These are phyloP conservation scores for Siphlonurus alternatus DNA, from an alignment of 2,888 invertebrate species.

Conservation along the genomic window DNA sequence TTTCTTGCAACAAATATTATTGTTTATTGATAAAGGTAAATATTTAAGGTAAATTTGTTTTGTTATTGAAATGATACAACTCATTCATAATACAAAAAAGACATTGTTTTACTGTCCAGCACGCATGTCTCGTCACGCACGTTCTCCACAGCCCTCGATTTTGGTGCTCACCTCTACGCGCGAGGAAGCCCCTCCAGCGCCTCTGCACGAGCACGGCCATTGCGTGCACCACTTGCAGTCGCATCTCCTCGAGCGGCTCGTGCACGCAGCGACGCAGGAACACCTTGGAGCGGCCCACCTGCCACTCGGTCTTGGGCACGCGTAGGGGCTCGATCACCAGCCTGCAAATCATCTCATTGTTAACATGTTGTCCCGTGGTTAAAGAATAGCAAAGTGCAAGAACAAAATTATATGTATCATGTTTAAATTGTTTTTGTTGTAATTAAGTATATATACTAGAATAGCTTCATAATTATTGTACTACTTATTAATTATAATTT, in stretches of 20 bases:
- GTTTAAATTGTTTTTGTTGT: neutral
- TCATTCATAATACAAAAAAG: too few relatives aligned
- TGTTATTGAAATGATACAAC: too few relatives aligned
- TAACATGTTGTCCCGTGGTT: neutral
- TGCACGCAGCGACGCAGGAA: constrained; percentile 69
- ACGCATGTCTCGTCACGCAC: too few relatives aligned
- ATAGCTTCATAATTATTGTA: neutral
- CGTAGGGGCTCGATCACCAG: constrained; percentile 42
- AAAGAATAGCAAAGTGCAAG: neutral
- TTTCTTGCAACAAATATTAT: too few relatives aligned
- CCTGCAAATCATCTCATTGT: too few relatives aligned
- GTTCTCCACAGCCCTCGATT: too few relatives aligned
- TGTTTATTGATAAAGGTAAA: too few relatives aligned
- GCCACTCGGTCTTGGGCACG: constrained; percentile 64
- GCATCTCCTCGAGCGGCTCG: constrained; percentile 64
- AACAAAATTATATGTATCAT: neutral
- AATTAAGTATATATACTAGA: neutral
- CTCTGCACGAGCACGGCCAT: constrained; percentile 63
- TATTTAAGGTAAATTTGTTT: too few relatives aligned
- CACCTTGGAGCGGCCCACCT: constrained; percentile 72
- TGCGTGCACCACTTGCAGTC: constrained; percentile 47
- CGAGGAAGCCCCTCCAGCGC: constrained; percentile 45
- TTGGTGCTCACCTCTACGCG: constrained; percentile 33
- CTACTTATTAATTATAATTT: constrained; percentile 2
- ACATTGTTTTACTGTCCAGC: too few relatives aligned